phyloP scores from a whole-genome alignment of 2,797 vertebrate genomes.

The Cirrhinus molitorella region DNA sequence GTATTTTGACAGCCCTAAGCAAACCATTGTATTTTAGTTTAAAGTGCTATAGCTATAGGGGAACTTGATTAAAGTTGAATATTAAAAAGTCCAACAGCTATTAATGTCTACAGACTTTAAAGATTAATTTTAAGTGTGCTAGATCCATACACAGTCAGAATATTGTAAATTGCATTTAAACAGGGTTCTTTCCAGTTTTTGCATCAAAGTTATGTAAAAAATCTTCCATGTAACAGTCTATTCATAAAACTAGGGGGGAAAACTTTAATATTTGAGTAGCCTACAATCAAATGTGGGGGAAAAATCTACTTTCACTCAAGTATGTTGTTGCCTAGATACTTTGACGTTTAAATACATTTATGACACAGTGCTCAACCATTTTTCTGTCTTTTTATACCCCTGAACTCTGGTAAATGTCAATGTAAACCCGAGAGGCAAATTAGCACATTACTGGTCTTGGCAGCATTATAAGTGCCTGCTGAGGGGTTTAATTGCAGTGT shows the following conservation, averaged over 20 bases:
- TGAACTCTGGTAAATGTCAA: slow-evolving; percentile 21
- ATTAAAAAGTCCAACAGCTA: not conserved
- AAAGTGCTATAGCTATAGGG: not conserved
- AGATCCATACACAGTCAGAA: not conserved
- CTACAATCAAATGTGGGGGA: not conserved
- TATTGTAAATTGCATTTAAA: not conserved
- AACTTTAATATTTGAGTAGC: fast-evolving
- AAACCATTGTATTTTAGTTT: not conserved
- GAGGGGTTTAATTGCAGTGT: slow-evolving; percentile 28
- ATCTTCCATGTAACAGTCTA: not conserved
- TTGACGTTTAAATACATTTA: not conserved
- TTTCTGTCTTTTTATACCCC: slow-evolving; percentile 15
- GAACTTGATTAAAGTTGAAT: not conserved
- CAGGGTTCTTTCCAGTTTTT: no score
- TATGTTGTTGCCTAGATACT: slow-evolving; percentile 9
- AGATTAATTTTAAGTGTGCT: not conserved
- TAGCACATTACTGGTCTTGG: slow-evolving; percentile 12
- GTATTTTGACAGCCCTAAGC: not conserved
- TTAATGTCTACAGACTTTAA: not conserved
- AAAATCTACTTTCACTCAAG: not conserved
- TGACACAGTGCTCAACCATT: not conserved
- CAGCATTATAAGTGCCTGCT: slow-evolving; percentile 14
- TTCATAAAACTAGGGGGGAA: not conserved
- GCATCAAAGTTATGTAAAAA: not conserved
- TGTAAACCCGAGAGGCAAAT: slow-evolving; percentile 20